Base-by-base conservation (phyloP, 37 sponge, comb jelly and placozoan genomes). In the Corticium candelabrum region DNA sequence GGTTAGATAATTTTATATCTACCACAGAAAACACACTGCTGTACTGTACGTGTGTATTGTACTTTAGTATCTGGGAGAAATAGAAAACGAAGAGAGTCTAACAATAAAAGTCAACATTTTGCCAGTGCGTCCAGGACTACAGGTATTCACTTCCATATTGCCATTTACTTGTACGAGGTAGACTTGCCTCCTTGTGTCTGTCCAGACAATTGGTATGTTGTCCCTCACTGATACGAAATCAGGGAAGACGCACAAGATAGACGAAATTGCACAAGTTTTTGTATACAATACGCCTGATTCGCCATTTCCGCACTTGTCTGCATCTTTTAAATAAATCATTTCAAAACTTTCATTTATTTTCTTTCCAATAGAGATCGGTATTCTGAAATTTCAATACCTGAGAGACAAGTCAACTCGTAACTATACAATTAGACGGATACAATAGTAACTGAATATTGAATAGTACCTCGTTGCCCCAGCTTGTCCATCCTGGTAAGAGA, bases 401-500 rank as follows among this genome's bases (percentile, higher is more conserved):
- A 27, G 21, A n/a, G n/a, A n/a, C n/a, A n/a, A n/a, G n/a, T n/a
- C n/a, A n/a, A n/a, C n/a, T n/a, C n/a, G 11, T 27, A 11, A 50
- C 21, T 21, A 50, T 50, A 27, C 21, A 50, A 50, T 27, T 50
- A 50, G 62, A 50, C 62, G 62, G 62, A 50, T 21, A 21, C 62
- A 11, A 50, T n/a, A n/a, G n/a, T n/a, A n/a, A n/a, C 21, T 50
- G 11, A 50, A 21, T 50, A 21, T 50, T 27, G 11, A 50, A 21
- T 50, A 11, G 11, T 69, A 86, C 88, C 76, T 90, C 91, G 80
- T 90, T 87, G 37, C 91, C 91, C 91, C 91, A 90, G 0, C 86
- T 85, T 50, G 85, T 90, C 91, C 91, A 90, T 15, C 83, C 82
- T 36, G 87, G 85, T 40, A 78, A 68, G 27, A 90, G 73, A 50